phyloP scores from a whole-genome alignment of 2,113 vertebrate species.

The Motacilla tschutschensis region DNA sequence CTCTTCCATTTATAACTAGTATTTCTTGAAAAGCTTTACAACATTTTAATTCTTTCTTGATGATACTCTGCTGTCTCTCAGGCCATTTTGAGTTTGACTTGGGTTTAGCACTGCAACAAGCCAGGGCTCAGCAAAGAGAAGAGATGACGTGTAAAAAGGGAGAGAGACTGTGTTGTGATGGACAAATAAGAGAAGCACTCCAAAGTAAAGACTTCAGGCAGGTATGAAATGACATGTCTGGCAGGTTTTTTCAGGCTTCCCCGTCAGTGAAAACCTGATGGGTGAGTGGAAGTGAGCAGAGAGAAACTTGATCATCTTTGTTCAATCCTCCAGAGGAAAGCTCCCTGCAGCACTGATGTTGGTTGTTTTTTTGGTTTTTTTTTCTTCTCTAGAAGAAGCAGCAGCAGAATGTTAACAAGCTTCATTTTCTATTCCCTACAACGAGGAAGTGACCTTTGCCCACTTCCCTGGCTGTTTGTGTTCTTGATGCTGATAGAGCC shows the following conservation, averaged over 20 bases:
- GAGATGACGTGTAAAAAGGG: rapidly evolving
- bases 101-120: background rate
- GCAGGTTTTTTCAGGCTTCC: conserved; percentile 4
- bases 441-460: conserved; percentile 26
- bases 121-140: background rate
- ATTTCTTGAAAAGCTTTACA: background rate
- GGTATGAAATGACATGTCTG: conserved; percentile 48
- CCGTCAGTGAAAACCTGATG: conserved; percentile 9
- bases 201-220: conserved; percentile 11
- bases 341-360: background rate
- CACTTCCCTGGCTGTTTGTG: conserved; percentile 37
- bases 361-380: background rate
- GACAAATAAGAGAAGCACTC: conserved; percentile 7
- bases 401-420: conserved; percentile 64
- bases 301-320: conserved; percentile 26
- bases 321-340: conserved; percentile 35
- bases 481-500: conserved; percentile 46
- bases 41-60: background rate
- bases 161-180: background rate
- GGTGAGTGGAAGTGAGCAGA: conserved; percentile 28
- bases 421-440: conserved; percentile 50
- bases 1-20: background rate
- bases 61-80: background rate
- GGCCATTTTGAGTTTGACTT: background rate
- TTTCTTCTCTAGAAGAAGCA: background rate